A percentile compares a stretch with the other conserved stretches of the same genome.
phyloP scores from a whole-genome alignment of 2,113 vertebrate genomes.

The Rattus rattus region DNA sequence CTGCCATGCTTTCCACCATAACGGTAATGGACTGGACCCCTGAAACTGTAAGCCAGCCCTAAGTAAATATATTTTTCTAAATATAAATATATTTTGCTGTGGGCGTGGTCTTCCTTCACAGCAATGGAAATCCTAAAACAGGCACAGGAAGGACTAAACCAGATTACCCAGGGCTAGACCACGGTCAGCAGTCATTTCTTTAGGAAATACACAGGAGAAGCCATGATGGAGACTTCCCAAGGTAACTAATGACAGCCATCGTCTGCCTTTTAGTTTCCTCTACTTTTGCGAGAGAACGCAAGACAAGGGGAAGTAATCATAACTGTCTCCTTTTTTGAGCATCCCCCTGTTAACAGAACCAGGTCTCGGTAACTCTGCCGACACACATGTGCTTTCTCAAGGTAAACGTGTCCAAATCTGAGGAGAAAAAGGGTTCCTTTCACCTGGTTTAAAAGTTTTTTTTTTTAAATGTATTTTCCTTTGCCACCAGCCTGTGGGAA shows the following conservation, averaged over 20 bases:
- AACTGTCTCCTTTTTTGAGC: not conserved
- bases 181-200: not conserved
- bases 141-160: not conserved
- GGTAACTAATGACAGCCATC: not conserved
- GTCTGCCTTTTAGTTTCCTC: conserved; percentile 18
- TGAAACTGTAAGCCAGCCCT: no score
- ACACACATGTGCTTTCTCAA: not conserved
- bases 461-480: conserved; percentile 19
- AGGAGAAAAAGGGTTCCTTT: not conserved
- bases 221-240: not conserved
- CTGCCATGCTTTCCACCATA: no score
- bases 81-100: no score
- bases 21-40: no score
- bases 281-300: not conserved
- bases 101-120: no score
- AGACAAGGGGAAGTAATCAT: not conserved
- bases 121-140: no score
- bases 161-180: not conserved
- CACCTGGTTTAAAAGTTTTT: no score
- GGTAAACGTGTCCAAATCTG: not conserved
- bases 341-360: not conserved
- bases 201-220: not conserved
- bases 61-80: no score
- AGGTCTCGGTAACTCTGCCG: not conserved
- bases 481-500: conserved; percentile 12